Percentiles rank a stretch among this genome's conserved stretches.
phyloP scores from a whole-genome alignment of 2,888 invertebrate genomes.

The Cantharis lateralis region DNA sequence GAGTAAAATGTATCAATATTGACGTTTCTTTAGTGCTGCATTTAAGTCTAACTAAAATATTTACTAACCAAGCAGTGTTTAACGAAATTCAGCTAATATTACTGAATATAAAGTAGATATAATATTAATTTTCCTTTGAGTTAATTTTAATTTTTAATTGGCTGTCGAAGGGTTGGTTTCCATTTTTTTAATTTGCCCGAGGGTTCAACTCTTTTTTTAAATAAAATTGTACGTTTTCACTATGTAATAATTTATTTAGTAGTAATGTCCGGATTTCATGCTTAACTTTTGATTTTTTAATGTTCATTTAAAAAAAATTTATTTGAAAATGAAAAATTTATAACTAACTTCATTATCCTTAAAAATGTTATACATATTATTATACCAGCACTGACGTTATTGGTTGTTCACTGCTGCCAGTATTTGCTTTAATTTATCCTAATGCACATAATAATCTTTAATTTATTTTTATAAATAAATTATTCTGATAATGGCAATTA shows the following conservation, averaged over 20 bases:
- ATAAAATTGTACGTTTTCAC: background rate
- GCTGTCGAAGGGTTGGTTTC: constrained; percentile 17
- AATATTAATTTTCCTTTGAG: constrained; percentile 42
- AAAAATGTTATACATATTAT: no score
- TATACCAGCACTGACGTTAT: no score
- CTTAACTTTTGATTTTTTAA: background rate
- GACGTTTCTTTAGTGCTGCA: constrained; percentile 44
- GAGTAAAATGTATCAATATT: constrained; percentile 45
- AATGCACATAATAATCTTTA: no score
- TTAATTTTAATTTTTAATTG: constrained; percentile 33
- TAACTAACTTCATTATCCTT: no score
- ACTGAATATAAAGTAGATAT: constrained; percentile 42
- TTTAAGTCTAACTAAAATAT: constrained; percentile 46
- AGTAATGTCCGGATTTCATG: background rate
- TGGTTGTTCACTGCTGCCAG: no score
- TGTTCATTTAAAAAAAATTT: background rate
- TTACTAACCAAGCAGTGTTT: constrained; percentile 49
- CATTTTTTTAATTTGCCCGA: constrained; percentile 3
- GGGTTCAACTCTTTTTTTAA: background rate
- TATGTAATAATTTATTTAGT: background rate
- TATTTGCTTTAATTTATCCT: no score
- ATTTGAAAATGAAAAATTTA: no score
- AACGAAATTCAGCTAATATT: constrained; percentile 50
- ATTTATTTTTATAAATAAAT: no score
- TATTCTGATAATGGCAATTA: no score